A percentile compares a stretch with the other conserved stretches of the same genome.
These are phyloP conservation scores for Platycnemis pennipes DNA, from an alignment of 2,888 invertebrate genomes.

Conservation along the genomic window DNA sequence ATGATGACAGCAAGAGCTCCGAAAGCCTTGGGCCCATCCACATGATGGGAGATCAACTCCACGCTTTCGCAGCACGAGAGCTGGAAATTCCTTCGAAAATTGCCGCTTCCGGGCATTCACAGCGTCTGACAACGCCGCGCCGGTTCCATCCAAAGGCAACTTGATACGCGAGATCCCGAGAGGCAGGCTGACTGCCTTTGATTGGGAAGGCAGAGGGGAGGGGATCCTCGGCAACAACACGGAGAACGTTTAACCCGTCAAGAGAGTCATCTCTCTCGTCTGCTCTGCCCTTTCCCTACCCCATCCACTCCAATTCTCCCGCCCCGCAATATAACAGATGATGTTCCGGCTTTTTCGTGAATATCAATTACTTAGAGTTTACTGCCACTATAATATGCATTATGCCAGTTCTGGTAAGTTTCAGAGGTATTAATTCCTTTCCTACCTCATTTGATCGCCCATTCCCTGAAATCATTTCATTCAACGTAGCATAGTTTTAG, in stretches of 20 bases:
- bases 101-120: not conserved
- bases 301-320: not conserved
- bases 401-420: no score
- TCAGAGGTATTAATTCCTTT: no score
- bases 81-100: slow-evolving; percentile 36
- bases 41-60: not conserved
- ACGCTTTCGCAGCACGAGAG: not conserved
- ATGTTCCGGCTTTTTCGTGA: no score
- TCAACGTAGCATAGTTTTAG: no score
- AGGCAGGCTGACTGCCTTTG: not conserved
- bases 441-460: no score
- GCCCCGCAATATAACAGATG: no score
- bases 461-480: no score
- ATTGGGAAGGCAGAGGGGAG: not conserved
- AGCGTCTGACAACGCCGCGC: not conserved
- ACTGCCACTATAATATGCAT: no score
- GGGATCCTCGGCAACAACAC: not conserved
- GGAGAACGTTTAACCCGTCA: not conserved
- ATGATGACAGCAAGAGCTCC: not conserved
- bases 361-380: no score
- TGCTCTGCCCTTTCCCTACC: not conserved
- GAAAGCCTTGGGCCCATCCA: not conserved
- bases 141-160: not conserved
- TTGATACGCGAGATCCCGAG: not conserved
- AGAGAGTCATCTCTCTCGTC: not conserved